Percentiles rank a stretch among this genome's conserved stretches.
Evolutionary conservation across 1,140 invertebrate species (phyloP).

Genomic region (Calosoma granatense): DNA sequence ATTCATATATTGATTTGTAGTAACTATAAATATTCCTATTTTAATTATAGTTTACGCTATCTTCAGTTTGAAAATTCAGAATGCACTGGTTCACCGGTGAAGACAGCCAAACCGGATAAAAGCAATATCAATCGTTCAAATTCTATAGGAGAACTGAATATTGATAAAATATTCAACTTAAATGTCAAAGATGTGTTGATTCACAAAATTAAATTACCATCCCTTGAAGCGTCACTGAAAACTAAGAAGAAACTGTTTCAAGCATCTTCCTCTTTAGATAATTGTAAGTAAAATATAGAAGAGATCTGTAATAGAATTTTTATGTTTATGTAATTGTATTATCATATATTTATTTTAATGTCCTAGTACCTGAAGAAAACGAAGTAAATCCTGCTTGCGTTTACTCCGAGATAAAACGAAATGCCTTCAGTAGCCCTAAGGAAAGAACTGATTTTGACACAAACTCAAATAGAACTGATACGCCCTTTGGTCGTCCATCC

Average conservation of each 20-base stretch:
- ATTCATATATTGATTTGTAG: conserved; percentile 2
- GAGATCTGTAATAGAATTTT: background rate
- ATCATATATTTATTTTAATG: background rate
- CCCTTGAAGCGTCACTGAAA: background rate
- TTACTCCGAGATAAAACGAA: conserved; percentile 16
- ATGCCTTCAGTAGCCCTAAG: conserved; percentile 33
- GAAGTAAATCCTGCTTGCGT: conserved; percentile 13
- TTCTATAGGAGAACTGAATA: background rate
- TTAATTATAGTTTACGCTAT: conserved; percentile 32
- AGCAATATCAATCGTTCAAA: background rate
- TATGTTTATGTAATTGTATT: background rate
- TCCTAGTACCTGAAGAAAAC: conserved; percentile 31
- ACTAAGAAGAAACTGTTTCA: conserved; percentile 26
- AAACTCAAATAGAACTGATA: conserved; percentile 13
- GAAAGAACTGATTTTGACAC: conserved; percentile 28
- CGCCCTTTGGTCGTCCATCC: conserved; percentile 23
- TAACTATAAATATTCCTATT: too few species aligned
- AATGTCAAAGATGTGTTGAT: conserved; percentile 1
- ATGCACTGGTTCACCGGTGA: conserved; percentile 10
- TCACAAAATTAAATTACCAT: conserved; percentile 11
- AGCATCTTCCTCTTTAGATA: conserved; percentile 30
- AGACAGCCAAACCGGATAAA: conserved; percentile 5
- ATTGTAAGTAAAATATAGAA: conserved; percentile 27
- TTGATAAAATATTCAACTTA: conserved; percentile 12
- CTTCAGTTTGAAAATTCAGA: conserved; percentile 30